A percentile compares a stretch with the other conserved stretches of the same genome.
phyloP scores from a whole-genome alignment of 2,888 invertebrate genomes.

The Limnephilus rhombicus region DNA sequence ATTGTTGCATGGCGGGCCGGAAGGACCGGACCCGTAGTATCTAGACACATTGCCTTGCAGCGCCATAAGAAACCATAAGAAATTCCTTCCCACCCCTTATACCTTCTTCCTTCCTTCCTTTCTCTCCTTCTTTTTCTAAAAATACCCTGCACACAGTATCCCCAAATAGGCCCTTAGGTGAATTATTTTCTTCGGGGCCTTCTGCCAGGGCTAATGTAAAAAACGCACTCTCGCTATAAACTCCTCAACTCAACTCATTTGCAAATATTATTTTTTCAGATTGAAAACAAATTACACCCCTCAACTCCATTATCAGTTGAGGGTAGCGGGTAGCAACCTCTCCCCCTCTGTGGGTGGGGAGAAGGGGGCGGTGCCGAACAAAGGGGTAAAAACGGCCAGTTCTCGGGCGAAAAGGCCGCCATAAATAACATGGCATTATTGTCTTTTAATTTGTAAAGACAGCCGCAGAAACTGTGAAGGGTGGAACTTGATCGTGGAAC shows the following conservation, averaged over 20 bases:
- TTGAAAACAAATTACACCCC: not conserved
- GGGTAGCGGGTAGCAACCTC: not conserved
- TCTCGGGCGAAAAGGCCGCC: slow-evolving; percentile 50
- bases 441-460: slow-evolving; percentile 65
- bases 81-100: too few species aligned
- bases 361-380: not conserved
- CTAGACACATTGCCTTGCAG: too few species aligned
- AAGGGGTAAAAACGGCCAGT: slow-evolving; percentile 47
- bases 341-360: not conserved
- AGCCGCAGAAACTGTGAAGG: slow-evolving; percentile 34
- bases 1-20: too few species aligned
- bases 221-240: not conserved
- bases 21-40: too few species aligned
- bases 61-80: too few species aligned
- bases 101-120: too few species aligned
- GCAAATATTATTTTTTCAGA: not conserved
- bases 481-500: not conserved
- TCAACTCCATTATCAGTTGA: not conserved
- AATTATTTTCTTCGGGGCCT: too few species aligned
- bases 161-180: too few species aligned
- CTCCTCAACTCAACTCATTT: not conserved
- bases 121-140: too few species aligned
- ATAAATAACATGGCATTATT: slow-evolving; percentile 63
- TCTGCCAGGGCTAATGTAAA: too few species aligned
- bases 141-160: too few species aligned